Evolutionary conservation across 2,797 vertebrate genomes (phyloP).

Genomic region (Takifugu ocellatus): DNA sequence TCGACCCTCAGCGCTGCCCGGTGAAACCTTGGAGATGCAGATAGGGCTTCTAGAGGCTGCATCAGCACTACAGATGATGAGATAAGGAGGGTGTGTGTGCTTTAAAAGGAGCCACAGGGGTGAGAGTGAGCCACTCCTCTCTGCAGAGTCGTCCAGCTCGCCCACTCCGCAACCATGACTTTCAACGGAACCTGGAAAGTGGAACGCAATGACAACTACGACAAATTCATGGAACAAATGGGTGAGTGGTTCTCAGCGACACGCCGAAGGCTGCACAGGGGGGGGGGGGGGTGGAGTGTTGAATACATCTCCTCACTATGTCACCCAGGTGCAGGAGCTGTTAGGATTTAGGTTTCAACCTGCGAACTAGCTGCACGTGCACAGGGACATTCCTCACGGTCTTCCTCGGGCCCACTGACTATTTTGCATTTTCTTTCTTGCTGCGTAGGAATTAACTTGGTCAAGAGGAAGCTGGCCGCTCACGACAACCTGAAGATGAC

Average conservation of each 20-base stretch:
- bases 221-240: slow-evolving; percentile 94
- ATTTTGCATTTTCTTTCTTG: too few species aligned
- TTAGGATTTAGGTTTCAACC: too few species aligned
- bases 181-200: slow-evolving; percentile 89
- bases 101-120: slow-evolving; percentile 57
- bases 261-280: background rate
- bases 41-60: slow-evolving; percentile 85
- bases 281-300: too few species aligned
- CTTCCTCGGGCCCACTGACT: too few species aligned
- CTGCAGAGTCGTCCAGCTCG: slow-evolving; percentile 40
- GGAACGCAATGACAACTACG: slow-evolving; percentile 89
- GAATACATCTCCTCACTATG: too few species aligned
- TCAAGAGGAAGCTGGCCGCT: slow-evolving; percentile 91
- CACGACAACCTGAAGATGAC: slow-evolving; percentile 90
- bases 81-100: slow-evolving; percentile 76
- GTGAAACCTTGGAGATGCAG: too few species aligned
- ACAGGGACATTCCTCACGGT: background rate
- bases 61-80: slow-evolving; percentile 72
- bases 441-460: slow-evolving; percentile 79
- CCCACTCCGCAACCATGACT: slow-evolving; percentile 76
- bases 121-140: slow-evolving; percentile 36
- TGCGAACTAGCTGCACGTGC: background rate
- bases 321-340: too few species aligned
- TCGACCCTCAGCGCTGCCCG: too few species aligned
- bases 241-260: slow-evolving; percentile 75